Evolutionary conservation across 2,113 vertebrate species (phyloP), one percentile per base, ranked within the genome.

Genomic region (Nicator chloris): DNA sequence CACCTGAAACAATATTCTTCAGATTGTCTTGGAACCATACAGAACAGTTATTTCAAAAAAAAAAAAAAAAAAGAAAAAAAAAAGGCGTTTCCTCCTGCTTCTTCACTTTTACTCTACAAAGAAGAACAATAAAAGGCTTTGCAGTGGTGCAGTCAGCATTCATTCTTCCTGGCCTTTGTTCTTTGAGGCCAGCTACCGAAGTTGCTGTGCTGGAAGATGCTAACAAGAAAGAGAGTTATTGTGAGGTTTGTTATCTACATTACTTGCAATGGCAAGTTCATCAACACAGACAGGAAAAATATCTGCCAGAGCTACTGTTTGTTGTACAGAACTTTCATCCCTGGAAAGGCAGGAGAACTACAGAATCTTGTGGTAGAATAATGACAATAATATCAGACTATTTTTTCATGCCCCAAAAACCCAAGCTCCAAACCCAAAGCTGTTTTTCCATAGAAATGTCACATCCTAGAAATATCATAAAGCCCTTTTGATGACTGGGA

Each of bases 211-310:
- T 93, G 68, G 64, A 88, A 88, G 85, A 88, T 57, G 51, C 59
- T 81, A 88, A 71, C 71, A 92, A 70, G 75, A 44, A 87, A 59
- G 4, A 88, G 26, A 49, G 35, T 40, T 78, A 35, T 31, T 84
- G 68, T 88, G 83, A 33, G 35, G 44, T 88, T 95, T 88, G 56
- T 83, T 88, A 93, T 61, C 80, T 76, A 9, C 45, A 39, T 92
- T 88, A 72, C n/a, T 27, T 93, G 80, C 86, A 78, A 84, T 4
- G 4, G 72, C 88, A 79, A 88, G 76, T 94, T 93, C 92, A 94
- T 93, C 92, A 79, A 30, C 72, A 82, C 49, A 47, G 65, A 64
- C 4, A 71, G 71, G 35, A 60, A n/a, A 77, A 81, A 68, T 35
- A 75, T 82, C 49, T 88, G 68, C 72, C 71, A 56, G 31, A 93